Base-by-base conservation (phyloP, 1,140 invertebrate species). In the Chironomus tepperi region DNA sequence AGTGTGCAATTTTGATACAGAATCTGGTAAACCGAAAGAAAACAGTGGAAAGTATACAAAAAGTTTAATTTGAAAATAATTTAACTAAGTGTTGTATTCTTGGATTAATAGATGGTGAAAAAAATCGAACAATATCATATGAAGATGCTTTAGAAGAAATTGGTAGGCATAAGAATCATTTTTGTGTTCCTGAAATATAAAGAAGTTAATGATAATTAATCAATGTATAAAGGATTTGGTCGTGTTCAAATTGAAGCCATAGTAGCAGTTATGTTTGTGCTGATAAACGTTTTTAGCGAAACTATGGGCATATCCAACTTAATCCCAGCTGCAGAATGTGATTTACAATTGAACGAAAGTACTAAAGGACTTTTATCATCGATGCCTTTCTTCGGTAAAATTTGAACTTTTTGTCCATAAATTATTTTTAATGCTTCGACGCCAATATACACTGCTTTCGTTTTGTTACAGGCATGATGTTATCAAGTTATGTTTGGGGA, bases 401-500 rank as follows among this genome's bases (percentile, higher is more conserved):
- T 34, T 34, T 34, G 24, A 34, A 34, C 24, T 34, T 43, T 6
- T 57, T 12, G 8, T 57, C 3, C 12, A 57, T n/a, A 57, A 15
- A 57, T 15, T 57, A 5, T 57, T 12, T 12, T 12, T 5, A 57
- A 64, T 73, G 74, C 74, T 75, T n/a, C n/a, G n/a, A n/a, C n/a
- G n/a, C n/a, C n/a, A n/a, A n/a, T n/a, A n/a, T n/a, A n/a, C n/a
- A n/a, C n/a, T n/a, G n/a, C n/a, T n/a, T n/a, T n/a, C n/a, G n/a
- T n/a, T n/a, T n/a, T n/a, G n/a, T n/a, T n/a, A n/a, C n/a, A 89
- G 88, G 87, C 73, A 84, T 87, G 76, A 84, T 88, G 21, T 76
- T 85, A 3, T 87, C 85, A 0, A 84, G 83, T 0, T 82, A 87
- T 73, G 76, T 90, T 18, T 92, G 90, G 90, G 91, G 91, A 0